Base-by-base conservation (phyloP, 2,888 invertebrate genomes). In the Archips crataeganus region DNA sequence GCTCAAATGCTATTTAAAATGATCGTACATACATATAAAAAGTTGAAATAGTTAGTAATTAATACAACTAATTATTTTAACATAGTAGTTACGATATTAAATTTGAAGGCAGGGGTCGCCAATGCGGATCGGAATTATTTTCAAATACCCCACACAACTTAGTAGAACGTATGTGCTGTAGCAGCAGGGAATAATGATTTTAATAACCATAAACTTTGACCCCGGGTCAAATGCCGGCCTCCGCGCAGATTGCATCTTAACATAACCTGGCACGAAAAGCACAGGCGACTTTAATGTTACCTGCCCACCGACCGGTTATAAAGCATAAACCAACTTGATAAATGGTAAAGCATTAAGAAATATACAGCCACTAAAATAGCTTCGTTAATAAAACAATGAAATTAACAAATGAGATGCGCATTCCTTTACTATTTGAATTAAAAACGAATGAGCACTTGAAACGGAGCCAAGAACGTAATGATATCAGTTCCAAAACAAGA, bases 401-500 rank as follows among this genome's bases (percentile, higher is more conserved):
- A 74, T 59, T 36, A 54, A 36, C 42, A 70, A 70, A 74, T 60
- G 39, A 70, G 70, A 39, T 36, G 39, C 39, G 32, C 65, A 65
- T 74, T 70, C 60, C 54, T 15, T 70, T 13, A 57, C 45, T 60
- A 60, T 68, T 34, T n/a, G 73, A 63, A 69, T 73, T 68, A 69
- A 69, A 73, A 69, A 68, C 57, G 34, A 32, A 59, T 36, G 63
- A 63, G 32, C 72, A 49, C 47, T 74, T 69, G 70, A 74, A 70
- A 60, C 70, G 15, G 61, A 83, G 92, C 92, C 92, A 92, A 92
- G 85, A 87, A 83, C 86, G 87, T 84, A 86, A 87, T 87, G 84
- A 85, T 85, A 87, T 87, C 86, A 87, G 86, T 85, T 87, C 87
- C 86, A 84, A 87, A 87, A 87, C 85, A 82, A 87, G 81, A 85